Evolutionary conservation across 2,113 vertebrate genomes (phyloP).

Genomic region (Machaerirhynchus nigripectus): DNA sequence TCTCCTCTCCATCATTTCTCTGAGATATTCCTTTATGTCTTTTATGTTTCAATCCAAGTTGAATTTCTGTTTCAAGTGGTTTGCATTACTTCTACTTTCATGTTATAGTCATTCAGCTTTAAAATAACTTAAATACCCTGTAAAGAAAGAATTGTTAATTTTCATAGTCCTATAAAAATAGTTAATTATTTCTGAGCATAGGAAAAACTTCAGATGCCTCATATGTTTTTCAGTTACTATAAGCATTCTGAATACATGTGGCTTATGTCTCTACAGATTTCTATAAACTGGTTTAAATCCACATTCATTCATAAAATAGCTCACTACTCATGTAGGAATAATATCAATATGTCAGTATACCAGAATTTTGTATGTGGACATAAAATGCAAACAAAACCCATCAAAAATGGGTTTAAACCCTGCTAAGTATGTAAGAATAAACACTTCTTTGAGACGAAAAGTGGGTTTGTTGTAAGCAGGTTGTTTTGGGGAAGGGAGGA

Average conservation of each 20-base stretch:
- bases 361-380: not conserved
- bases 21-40: not conserved
- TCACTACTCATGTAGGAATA: not conserved
- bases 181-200: not conserved
- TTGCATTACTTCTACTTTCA: not conserved
- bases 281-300: not conserved
- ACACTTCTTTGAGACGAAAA: not conserved
- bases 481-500: rapidly evolving
- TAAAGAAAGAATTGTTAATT: not conserved
- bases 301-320: not conserved
- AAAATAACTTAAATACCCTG: not conserved
- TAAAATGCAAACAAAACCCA: not conserved
- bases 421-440: not conserved
- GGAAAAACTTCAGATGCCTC: not conserved
- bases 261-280: not conserved
- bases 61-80: not conserved
- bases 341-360: not conserved
- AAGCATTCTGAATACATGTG: not conserved
- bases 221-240: not conserved
- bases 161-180: not conserved
- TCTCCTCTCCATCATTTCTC: not conserved
- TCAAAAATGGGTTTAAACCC: not conserved
- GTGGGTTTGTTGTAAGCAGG: not conserved
- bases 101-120: not conserved
- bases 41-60: not conserved